Base-by-base conservation (phyloP, 2,797 vertebrate genomes). In the Borostomias antarcticus region DNA sequence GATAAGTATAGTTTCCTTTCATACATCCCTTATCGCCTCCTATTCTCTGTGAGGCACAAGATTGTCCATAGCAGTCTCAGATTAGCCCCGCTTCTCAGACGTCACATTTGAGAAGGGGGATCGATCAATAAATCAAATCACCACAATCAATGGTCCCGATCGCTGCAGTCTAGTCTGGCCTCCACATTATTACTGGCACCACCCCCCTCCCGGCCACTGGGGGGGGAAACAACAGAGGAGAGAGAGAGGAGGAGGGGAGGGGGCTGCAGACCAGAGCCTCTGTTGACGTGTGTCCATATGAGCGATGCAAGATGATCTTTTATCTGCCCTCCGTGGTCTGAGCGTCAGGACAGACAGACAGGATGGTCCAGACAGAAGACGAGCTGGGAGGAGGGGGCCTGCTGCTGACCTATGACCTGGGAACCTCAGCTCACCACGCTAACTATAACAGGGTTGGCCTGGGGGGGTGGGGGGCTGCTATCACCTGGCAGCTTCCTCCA, bases 101-200 rank as follows among this genome's bases (percentile, higher is more conserved):
- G 92, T 93, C 94, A 94, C 91, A 93, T 95, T 95, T 84, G 92
- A 93, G 93, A 80, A 64, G 89, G 88, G 90, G 90, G 91, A 92
- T 93, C 92, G 94, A 98, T 99, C 97, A 95, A 98, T 99, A 97
- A 97, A 98, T 98, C 97, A 98, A 98, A 98, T 95, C 93, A 91
- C 85, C 88, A 90, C 93, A 94, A 98, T 98, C 97, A 95, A 98
- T 98, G 86, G 91, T 51, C 87, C 95, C 93, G 93, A 96, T 96
- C 94, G 94, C 93, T 90, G 93, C 87, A 95, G 96, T 96, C 95
- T 95, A 90, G 96, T 95, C 95, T 95, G 94, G 94, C 91, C 94
- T 86, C 91, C 89, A 93, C 94, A 94, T 96, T 97, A 96, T 95
- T 94, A 89, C 94, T 93, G 93, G 94, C 93, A 95, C 25, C 35